A percentile compares a stretch with the other conserved stretches of the same genome.
phyloP scores from a whole-genome alignment of 2,113 vertebrate genomes.

The Corythornis cristatus region DNA sequence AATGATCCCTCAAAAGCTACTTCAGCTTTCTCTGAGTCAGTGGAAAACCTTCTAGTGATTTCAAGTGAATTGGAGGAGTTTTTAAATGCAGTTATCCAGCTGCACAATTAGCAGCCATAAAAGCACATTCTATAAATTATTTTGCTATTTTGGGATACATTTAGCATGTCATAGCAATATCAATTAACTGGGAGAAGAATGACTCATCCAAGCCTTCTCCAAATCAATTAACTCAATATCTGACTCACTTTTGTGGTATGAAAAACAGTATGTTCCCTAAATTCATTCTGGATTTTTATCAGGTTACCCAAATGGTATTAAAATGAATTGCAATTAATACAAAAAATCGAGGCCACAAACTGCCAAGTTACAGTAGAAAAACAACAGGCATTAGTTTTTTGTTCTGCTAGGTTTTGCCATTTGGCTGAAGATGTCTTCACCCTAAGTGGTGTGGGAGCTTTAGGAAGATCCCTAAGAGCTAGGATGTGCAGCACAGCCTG shows the following conservation, averaged over 20 bases:
- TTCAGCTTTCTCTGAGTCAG: constrained; percentile 61
- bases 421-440: background rate
- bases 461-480: background rate
- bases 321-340: background rate
- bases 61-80: constrained; percentile 60
- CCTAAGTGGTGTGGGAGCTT: background rate
- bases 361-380: background rate
- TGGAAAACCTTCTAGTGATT: constrained; percentile 65
- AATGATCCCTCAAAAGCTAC: constrained; percentile 49
- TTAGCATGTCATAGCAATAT: constrained; percentile 56
- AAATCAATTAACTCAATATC: constrained; percentile 65
- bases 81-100: constrained; percentile 64
- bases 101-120: constrained; percentile 65
- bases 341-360: background rate
- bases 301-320: constrained; percentile 8
- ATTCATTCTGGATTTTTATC: constrained; percentile 51
- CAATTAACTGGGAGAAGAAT: constrained; percentile 55
- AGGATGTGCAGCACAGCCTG: no score
- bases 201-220: constrained; percentile 55
- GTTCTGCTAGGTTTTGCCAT: background rate
- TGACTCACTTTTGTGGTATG: constrained; percentile 54
- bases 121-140: constrained; percentile 69
- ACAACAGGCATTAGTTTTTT: background rate
- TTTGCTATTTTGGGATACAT: constrained; percentile 63
- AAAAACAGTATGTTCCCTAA: background rate